Conservation (phyloP, 30 jellyfish, hydroid and myxozoan species). For the Turritopsis dohrnii region DNA sequence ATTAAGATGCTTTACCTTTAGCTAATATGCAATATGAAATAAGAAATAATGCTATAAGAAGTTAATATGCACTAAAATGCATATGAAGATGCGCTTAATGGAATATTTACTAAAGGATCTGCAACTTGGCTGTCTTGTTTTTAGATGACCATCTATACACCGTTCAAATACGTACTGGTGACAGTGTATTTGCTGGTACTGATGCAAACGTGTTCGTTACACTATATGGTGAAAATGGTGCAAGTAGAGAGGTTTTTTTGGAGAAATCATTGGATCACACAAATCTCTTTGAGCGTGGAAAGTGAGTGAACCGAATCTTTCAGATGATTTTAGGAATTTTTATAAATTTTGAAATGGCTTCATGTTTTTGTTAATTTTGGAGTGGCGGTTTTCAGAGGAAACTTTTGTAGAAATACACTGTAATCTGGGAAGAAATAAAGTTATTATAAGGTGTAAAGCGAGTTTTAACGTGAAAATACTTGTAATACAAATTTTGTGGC, state of each 20-base stretch:
- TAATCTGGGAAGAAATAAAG: too few species aligned
- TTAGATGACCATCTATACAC: not conserved
- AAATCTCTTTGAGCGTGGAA: constrained; percentile 15
- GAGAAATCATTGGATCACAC: constrained; percentile 5
- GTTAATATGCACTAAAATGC: too few species aligned
- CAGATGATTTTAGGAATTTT: not conserved
- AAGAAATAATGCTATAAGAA: too few species aligned
- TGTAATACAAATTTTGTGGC: too few species aligned
- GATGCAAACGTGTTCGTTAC: constrained; percentile 27
- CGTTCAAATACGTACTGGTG: constrained; percentile 8
- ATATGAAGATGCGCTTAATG: too few species aligned
- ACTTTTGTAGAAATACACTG: too few species aligned
- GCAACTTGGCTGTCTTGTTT: not conserved
- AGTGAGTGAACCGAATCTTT: not conserved
- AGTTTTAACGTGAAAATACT: too few species aligned
- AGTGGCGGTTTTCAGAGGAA: not conserved
- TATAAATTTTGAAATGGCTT: too few species aligned
- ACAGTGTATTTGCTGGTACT: constrained; percentile 23
- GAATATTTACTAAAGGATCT: too few species aligned
- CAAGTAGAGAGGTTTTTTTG: not conserved
- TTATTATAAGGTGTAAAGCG: too few species aligned
- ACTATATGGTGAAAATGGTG: constrained; percentile 5
- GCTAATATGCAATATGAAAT: too few species aligned
- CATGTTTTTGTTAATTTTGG: not conserved
- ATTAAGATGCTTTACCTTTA: too few species aligned